Base-by-base conservation (phyloP, 2,113 vertebrate species). In the Varanus salvator region DNA sequence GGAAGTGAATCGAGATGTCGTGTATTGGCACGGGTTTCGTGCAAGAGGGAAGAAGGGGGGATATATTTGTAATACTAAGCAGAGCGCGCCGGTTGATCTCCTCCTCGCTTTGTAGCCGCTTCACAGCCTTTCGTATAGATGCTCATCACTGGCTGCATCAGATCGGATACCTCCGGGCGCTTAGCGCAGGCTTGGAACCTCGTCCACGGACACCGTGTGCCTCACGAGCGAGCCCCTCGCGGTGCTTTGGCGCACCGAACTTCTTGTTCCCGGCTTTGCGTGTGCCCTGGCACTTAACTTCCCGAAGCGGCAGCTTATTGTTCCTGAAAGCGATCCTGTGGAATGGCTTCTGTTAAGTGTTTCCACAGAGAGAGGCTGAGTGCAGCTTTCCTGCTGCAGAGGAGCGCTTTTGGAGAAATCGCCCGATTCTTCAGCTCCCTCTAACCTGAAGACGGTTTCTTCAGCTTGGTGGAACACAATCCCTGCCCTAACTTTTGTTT, bases 301-400 rank as follows among this genome's bases (percentile, higher is more conserved):
- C 77, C 29, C 52, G 17, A 29, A 17, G 44, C 25, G 1, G 38
- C 29, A 14, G 44, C 17, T 74, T 54, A n/a, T 54, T 4, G 27
- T 66, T 82, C 93, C 92, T 92, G 87, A 86, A 29, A 91, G 31
- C 29, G 8, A 93, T 84, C 81, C 92, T 94, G 38, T 80, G 93
- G 77, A 90, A 60, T 80, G 91, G 84, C 92, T 69, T 91, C 87
- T 94, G 66, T 89, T 92, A 87, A 92, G 87, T 74, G 77, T 54
- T 86, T 91, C 93, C 84, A 88, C 85, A 78, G 34, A 9, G 88
- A 93, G 74, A 78, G 87, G 91, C 84, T 90, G 91, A 84, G 82
- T 90, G 60, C 77, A 80, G 31, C 86, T 93, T 93, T 76, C 64
- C n/a, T 94, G 83, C 83, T 92, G 27, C 52, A 34, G 0, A 88